Base-by-base conservation (phyloP, 2,888 invertebrate species). In the Drosophila macrospina region DNA sequence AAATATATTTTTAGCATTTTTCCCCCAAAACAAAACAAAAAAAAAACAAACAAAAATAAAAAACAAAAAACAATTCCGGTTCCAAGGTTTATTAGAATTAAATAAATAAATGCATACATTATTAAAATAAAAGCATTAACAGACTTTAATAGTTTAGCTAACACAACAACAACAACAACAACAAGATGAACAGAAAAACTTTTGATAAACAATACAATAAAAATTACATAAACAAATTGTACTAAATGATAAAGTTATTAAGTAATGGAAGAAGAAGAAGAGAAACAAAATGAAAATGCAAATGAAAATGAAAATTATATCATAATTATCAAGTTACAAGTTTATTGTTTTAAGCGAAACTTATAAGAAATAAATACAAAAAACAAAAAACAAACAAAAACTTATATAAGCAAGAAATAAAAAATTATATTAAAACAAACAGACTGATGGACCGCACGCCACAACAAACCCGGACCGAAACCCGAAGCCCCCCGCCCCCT, bases 371-470 rank as follows among this genome's bases (percentile, higher is more conserved):
- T 32, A 64, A 56, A 51, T 41, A 52, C 15, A 50, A 57, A 61
- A 64, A 60, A 56, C 45, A 56, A 66, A 56, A 42, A 52, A 54
- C 44, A 70, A 62, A 52, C 65, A 45, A 11, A 50, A 26, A 41
- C 62, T 20, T 42, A 34, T 48, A 50, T 24, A 45, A 57, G 57
- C 61, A 74, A 62, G 50, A 62, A 54, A n/a, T 54, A 24, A 34
- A 30, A 44, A 24, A 55, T 28, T 54, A 20, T 20, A 20, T 20
- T 20, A 20, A 20, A 77, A 74, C 72, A 80, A 85, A 86, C 86
- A 86, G 85, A 86, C 85, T 86, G 85, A 86, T 82, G 85, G 85
- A 86, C 86, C 74, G 82, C 74, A 75, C 71, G 68, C 75, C 71
- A 70, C 74, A 74, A 76, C 52, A 39, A 50, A 42, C 67, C 57